Evolutionary conservation across 1,140 invertebrate species (phyloP).

Genomic region (Drosophila mayri): DNA sequence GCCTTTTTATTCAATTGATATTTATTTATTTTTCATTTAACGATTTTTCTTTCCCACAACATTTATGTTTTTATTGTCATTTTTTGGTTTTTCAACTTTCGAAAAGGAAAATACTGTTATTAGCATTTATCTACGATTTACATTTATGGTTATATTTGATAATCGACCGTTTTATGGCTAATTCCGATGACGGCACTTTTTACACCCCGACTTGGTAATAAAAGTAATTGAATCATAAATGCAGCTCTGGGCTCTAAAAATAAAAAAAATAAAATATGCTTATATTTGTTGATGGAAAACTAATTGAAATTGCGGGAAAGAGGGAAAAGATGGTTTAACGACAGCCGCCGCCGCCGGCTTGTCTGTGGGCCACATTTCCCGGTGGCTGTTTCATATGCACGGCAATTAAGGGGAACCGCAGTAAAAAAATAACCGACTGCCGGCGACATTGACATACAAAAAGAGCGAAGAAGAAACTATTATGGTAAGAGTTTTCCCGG

Average conservation of each 20-base stretch:
- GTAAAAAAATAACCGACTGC: slow-evolving; percentile 44
- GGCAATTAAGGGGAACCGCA: slow-evolving; percentile 71
- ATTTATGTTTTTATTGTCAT: slow-evolving; percentile 23
- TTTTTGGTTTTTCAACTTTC: slow-evolving; percentile 27
- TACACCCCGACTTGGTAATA: slow-evolving; percentile 42
- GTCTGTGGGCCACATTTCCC: slow-evolving; percentile 31
- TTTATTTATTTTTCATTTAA: slow-evolving; percentile 29
- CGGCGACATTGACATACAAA: slow-evolving; percentile 74
- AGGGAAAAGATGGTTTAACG: slow-evolving; percentile 10
- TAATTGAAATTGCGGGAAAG: slow-evolving; percentile 51
- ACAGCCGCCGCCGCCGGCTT: slow-evolving; percentile 15
- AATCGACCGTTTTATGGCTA: slow-evolving; percentile 73
- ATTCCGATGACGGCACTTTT: slow-evolving; percentile 51
- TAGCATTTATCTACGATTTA: slow-evolving; percentile 62
- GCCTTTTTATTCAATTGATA: neutral
- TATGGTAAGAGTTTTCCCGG: slow-evolving; percentile 49
- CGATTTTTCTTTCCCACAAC: slow-evolving; percentile 7
- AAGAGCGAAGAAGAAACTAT: slow-evolving; percentile 40
- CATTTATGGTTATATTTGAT: slow-evolving; percentile 68
- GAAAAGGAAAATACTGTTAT: slow-evolving; percentile 42
- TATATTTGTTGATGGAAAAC: slow-evolving; percentile 41
- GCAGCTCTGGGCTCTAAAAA: slow-evolving; percentile 40
- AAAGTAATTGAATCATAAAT: slow-evolving; percentile 73
- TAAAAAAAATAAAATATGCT: slow-evolving; percentile 37
- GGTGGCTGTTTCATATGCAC: slow-evolving; percentile 39